Evolutionary conservation across 2,113 vertebrate species (phyloP).

Genomic region (Megalops atlanticus): DNA sequence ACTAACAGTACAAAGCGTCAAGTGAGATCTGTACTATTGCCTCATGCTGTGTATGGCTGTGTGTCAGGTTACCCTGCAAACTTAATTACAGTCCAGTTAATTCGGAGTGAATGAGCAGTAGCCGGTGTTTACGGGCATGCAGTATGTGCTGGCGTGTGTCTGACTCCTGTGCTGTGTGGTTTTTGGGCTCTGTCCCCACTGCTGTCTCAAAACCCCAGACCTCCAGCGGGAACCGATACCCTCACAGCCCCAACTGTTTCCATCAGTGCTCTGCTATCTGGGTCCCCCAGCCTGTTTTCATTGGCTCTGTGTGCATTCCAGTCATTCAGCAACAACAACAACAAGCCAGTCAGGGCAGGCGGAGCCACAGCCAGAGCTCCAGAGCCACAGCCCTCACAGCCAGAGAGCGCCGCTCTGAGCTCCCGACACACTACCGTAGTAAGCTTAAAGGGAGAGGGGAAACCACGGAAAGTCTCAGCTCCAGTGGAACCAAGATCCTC

Average conservation of each 20-base stretch:
- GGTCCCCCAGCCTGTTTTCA: constrained; percentile 21
- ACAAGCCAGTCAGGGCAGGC: not conserved
- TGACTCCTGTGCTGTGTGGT: not conserved
- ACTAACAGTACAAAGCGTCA: too few relatives aligned
- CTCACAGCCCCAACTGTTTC: not conserved
- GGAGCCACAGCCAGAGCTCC: not conserved
- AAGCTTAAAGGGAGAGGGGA: too few relatives aligned
- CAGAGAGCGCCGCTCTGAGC: not conserved
- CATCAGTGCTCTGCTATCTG: constrained; percentile 11
- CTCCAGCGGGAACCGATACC: not conserved
- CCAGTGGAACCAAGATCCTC: not conserved
- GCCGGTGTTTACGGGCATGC: not conserved
- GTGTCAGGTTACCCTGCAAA: too few relatives aligned
- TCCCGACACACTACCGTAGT: too few relatives aligned
- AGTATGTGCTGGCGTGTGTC: not conserved
- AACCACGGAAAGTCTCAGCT: too few relatives aligned
- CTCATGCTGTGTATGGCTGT: too few relatives aligned
- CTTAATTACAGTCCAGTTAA: too few relatives aligned
- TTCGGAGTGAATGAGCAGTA: not conserved
- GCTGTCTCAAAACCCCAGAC: not conserved
- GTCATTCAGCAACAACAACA: not conserved
- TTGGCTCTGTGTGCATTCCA: not conserved
- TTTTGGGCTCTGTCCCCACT: not conserved
- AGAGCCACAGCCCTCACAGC: not conserved
- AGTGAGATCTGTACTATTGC: too few relatives aligned